Percentiles rank a stretch among this genome's conserved stretches.
Evolutionary conservation across 2,113 vertebrate species (phyloP).

Genomic region (Pteronura brasiliensis): DNA sequence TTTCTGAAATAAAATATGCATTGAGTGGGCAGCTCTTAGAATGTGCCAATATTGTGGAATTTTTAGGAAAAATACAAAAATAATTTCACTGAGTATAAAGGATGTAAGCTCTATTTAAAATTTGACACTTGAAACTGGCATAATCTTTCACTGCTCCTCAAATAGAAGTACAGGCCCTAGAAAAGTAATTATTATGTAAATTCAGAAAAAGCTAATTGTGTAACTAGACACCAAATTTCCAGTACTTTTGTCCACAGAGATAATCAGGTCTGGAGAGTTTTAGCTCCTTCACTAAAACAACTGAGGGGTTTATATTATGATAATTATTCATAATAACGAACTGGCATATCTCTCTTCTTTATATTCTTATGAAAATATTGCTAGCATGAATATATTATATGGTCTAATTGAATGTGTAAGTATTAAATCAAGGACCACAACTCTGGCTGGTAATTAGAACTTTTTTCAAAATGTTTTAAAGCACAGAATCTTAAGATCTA

Average conservation of each 20-base stretch:
- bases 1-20: slow-evolving; percentile 32
- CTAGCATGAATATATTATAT: neutral
- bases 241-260: neutral
- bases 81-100: neutral
- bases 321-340: neutral
- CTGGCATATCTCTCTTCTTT: neutral
- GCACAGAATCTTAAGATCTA: neutral
- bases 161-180: neutral
- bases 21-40: neutral
- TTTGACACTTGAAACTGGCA: neutral
- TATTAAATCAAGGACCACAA: neutral
- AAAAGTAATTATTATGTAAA: neutral
- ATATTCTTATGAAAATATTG: neutral
- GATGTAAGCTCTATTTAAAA: neutral
- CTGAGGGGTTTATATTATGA: neutral
- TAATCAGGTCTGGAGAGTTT: neutral
- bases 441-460: neutral
- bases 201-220: neutral
- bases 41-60: neutral
- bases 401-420: neutral
- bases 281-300: neutral
- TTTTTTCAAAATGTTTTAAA: neutral
- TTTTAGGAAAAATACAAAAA: neutral
- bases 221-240: neutral
- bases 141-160: neutral